Evolutionary conservation across 2,888 invertebrate species (phyloP).

Genomic region (Gisinianus flammeolus): DNA sequence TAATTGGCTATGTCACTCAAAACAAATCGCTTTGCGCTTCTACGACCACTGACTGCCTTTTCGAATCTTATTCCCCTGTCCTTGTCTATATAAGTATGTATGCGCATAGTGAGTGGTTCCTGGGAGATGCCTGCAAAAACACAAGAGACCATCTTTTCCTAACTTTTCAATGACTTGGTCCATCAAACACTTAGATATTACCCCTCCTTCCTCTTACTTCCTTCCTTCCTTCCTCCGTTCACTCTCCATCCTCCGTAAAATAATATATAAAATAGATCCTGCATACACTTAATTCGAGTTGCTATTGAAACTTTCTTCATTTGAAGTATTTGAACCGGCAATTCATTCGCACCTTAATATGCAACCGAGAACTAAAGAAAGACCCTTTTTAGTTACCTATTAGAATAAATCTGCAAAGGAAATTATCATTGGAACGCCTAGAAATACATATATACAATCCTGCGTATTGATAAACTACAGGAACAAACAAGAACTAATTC

Average conservation of each 20-base stretch:
- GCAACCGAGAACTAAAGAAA: too few relatives aligned
- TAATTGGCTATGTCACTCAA: conserved; percentile 60
- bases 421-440: too few relatives aligned
- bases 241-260: not conserved
- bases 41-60: conserved; percentile 24
- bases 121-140: too few relatives aligned
- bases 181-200: conserved; percentile 26
- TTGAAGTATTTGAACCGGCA: conserved; percentile 29
- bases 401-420: too few relatives aligned
- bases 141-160: conserved; percentile 20
- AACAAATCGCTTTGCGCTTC: conserved; percentile 58
- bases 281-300: not conserved
- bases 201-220: not conserved
- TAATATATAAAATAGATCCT: too few relatives aligned
- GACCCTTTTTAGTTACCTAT: too few relatives aligned
- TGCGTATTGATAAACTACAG: too few relatives aligned
- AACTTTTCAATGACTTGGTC: conserved; percentile 41
- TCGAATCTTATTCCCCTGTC: conserved; percentile 15
- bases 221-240: not conserved
- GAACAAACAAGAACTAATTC: too few relatives aligned
- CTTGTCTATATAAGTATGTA: not conserved
- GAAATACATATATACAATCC: too few relatives aligned
- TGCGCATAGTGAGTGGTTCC: too few relatives aligned
- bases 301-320: conserved; percentile 22
- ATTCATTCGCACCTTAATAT: conserved; percentile 31